These are phyloP conservation scores for Vanessa atalanta DNA, from an alignment of 1,140 invertebrate genomes.

Conservation along the genomic window DNA sequence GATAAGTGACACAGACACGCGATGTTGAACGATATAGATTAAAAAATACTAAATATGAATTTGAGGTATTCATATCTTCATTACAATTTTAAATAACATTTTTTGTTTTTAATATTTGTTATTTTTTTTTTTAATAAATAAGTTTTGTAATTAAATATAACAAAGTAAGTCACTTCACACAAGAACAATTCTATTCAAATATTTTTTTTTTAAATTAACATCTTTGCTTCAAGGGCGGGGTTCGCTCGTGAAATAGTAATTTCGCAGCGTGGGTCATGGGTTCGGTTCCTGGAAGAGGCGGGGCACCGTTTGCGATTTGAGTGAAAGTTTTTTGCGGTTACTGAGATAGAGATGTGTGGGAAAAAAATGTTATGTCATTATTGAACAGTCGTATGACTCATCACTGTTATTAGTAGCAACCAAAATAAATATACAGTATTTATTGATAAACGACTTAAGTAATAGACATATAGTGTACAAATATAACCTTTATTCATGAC, in stretches of 20 bases:
- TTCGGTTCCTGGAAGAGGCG: conserved; percentile 55
- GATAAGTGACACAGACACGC: conserved; percentile 46
- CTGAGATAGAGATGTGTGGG: conserved; percentile 32
- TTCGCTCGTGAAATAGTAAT: conserved; percentile 40
- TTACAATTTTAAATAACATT: too few relatives aligned
- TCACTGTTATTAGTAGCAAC: too few relatives aligned
- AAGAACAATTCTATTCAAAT: background rate
- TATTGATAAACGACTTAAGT: too few relatives aligned
- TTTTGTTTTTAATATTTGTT: too few relatives aligned
- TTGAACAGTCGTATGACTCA: too few relatives aligned
- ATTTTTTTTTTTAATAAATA: too few relatives aligned
- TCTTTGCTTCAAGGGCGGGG: conserved; percentile 28
- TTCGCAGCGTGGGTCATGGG: conserved; percentile 44
- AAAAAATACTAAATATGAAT: background rate
- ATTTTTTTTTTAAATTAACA: conserved; percentile 12
- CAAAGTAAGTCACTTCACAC: background rate
- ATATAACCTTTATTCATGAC: too few relatives aligned
- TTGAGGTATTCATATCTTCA: background rate
- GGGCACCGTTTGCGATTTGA: conserved; percentile 43
- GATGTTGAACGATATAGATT: conserved; percentile 34
- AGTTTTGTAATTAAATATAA: too few relatives aligned
- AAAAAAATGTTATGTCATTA: conserved; percentile 33
- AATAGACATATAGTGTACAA: too few relatives aligned
- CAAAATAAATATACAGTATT: too few relatives aligned
- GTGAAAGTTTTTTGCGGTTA: conserved; percentile 58